Percentiles rank a stretch among this genome's conserved stretches.
These are phyloP conservation scores for Julus scandinavius DNA, from an alignment of 2,888 invertebrate species.

Conservation along the genomic window DNA sequence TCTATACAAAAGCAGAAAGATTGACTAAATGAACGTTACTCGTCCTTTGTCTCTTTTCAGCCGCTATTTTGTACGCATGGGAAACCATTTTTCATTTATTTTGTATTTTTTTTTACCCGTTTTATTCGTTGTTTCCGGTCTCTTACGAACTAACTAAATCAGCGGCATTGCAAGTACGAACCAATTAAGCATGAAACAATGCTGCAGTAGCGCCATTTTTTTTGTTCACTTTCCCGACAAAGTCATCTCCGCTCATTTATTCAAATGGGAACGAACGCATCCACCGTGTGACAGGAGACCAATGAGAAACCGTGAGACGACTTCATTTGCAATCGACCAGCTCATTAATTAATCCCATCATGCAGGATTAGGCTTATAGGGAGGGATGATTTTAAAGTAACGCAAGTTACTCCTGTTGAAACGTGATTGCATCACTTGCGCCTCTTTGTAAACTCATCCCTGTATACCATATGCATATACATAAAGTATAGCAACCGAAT, in stretches of 20 bases:
- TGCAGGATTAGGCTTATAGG: slow-evolving; percentile 6
- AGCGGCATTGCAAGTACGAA: slow-evolving; percentile 9
- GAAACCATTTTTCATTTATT: slow-evolving; percentile 40
- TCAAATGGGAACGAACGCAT: neutral
- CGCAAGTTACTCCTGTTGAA: neutral
- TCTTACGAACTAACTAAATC: slow-evolving; percentile 1
- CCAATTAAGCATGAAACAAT: slow-evolving; percentile 46
- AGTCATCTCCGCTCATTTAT: slow-evolving; percentile 40
- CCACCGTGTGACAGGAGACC: slow-evolving; percentile 13
- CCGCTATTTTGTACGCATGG: slow-evolving; percentile 38
- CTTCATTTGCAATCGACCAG: slow-evolving; percentile 17
- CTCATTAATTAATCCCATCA: slow-evolving; percentile 15
- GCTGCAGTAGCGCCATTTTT: slow-evolving; percentile 19
- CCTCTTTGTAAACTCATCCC: too few relatives aligned
- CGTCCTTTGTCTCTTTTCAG: neutral
- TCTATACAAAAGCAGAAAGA: neutral
- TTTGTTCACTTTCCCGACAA: neutral
- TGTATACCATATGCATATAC: too few relatives aligned
- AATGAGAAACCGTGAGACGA: neutral
- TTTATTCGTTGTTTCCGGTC: slow-evolving; percentile 17
- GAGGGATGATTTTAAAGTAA: neutral
- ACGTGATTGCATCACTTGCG: neutral
- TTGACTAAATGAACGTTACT: neutral
- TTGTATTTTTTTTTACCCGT: neutral
- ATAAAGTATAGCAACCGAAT: too few relatives aligned